Evolutionary conservation across 2,888 invertebrate species (phyloP), one percentile per base, ranked within the genome.

Genomic region (Dryadula phaetusa): DNA sequence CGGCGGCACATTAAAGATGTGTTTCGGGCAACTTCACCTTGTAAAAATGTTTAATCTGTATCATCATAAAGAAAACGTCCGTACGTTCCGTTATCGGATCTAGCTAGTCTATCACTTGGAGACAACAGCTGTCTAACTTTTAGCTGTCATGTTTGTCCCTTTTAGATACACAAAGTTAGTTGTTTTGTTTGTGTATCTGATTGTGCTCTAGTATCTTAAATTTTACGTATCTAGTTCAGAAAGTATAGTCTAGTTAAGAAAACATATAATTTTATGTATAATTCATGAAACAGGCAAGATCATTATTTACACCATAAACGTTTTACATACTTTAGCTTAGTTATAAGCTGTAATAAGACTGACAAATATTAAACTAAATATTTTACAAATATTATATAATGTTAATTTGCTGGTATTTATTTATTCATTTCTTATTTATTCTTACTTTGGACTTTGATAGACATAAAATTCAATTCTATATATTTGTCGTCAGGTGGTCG

Each of bases 401-500:
- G 1, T 37, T 12, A 37, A 10, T 37, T 37, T 37, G 32, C 32
- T 32, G 8, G 8, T n/a, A n/a, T n/a, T 32, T 32, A 32, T 32
- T 3, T 32, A 7, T 32, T 32, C 1, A 32, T 7, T 32, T 7
- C 4, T 7, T 32, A 28, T 28, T 7, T 32, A 7, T 8, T 7
- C 8, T 32, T 32, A 7, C 8, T 37, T 37, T 12, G 2, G 12
- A 12, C 37, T 34, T 34, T 37, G 12, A 10, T 37, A 2, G 37
- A 37, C 2, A 37, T 37, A 37, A 37, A 1, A 2, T 37, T 2
- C n/a, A n/a, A n/a, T n/a, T n/a, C 10, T 10, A 12, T 53, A 10
- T 56, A 10, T 64, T 52, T 62, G 46, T 47, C 58, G 20, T 69
- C 92, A 95, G 99, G 99, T 76, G 99, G 99, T 3, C 94, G 99